These are phyloP conservation scores for Phyllotreta cruciferae DNA, from an alignment of 2,888 invertebrate species.

Conservation along the genomic window DNA sequence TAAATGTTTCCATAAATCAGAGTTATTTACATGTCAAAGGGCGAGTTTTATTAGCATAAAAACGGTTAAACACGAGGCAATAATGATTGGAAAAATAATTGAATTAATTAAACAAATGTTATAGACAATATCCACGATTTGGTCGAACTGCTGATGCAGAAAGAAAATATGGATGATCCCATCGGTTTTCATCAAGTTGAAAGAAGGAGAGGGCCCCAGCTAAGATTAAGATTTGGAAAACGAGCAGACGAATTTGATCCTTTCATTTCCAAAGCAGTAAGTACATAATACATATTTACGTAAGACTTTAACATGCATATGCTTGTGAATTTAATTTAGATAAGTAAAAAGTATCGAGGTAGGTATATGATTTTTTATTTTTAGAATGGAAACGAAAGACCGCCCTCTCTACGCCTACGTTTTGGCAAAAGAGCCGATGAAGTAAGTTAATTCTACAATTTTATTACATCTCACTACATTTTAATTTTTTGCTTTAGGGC, in stretches of 20 bases:
- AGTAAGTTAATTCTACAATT: conserved; percentile 24
- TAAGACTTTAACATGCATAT: not conserved
- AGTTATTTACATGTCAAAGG: too few relatives aligned
- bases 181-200: conserved; percentile 74
- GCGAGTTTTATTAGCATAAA: not conserved
- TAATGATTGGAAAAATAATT: not conserved
- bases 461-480: not conserved
- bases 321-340: conserved; percentile 1
- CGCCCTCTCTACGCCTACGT: conserved; percentile 40
- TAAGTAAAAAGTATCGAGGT: not conserved
- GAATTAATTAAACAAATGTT: conserved; percentile 8
- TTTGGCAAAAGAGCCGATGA: conserved; percentile 41
- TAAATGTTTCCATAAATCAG: too few relatives aligned
- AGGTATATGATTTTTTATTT: not conserved
- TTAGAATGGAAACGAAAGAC: conserved; percentile 36
- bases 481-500: conserved; percentile 25
- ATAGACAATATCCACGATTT: conserved; percentile 63
- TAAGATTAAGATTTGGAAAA: conserved; percentile 78
- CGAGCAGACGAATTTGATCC: conserved; percentile 65
- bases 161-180: conserved; percentile 69
- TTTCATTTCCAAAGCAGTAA: conserved; percentile 18
- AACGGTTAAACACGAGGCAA: not conserved
- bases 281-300: not conserved
- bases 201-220: conserved; percentile 78
- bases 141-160: conserved; percentile 69